Percentiles rank a stretch among this genome's conserved stretches.
phyloP scores from a whole-genome alignment of 2,113 vertebrate genomes.

The Tragulus kanchil region DNA sequence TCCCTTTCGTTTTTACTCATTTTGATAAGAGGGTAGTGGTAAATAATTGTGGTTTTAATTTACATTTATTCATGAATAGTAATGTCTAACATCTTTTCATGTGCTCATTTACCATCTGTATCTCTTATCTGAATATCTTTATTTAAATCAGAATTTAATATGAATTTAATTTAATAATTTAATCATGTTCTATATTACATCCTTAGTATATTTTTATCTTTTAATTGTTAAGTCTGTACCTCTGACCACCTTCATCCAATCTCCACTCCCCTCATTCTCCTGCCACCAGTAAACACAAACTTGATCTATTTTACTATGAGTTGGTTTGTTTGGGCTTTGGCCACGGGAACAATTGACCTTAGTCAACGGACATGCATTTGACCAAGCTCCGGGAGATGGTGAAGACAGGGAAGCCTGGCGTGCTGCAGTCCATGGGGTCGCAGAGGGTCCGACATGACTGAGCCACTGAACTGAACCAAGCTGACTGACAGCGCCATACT shows the following conservation, averaged over 20 bases:
- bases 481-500: not conserved
- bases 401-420: too few relatives aligned
- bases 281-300: not conserved
- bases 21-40: not conserved
- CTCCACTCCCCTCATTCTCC: too few relatives aligned
- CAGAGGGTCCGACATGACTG: too few relatives aligned
- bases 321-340: not conserved
- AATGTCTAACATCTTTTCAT: not conserved
- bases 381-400: too few relatives aligned
- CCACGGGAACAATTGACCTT: not conserved
- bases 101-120: not conserved
- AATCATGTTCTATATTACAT: not conserved
- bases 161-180: not conserved
- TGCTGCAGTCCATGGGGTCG: too few relatives aligned
- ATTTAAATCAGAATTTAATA: not conserved
- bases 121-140: not conserved
- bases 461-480: too few relatives aligned
- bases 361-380: too few relatives aligned
- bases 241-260: not conserved
- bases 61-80: not conserved
- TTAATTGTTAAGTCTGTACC: not conserved
- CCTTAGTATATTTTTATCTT: not conserved
- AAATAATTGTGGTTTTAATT: not conserved
- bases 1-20: not conserved
- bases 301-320: not conserved